Conservation (phyloP, 2,113 vertebrate genomes). For the Platichthys stellatus region DNA sequence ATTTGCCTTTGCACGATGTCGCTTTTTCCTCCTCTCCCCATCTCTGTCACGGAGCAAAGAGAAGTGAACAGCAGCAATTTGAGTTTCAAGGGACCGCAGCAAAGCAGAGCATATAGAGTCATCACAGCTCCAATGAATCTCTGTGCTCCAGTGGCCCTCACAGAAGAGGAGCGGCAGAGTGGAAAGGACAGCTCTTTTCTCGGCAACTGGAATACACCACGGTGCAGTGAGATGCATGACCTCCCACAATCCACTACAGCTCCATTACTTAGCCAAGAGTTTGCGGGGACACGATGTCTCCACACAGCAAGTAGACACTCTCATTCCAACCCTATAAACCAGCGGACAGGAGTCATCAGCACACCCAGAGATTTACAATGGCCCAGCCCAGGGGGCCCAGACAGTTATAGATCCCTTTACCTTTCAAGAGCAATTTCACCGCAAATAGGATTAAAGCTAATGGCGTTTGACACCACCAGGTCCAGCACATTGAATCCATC, state of each 20-base stretch:
- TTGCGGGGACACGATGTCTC: conserved; percentile 46
- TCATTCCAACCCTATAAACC: conserved; percentile 62
- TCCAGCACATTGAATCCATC: conserved; percentile 74
- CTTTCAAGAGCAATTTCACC: conserved; percentile 81
- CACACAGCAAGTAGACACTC: conserved; percentile 52
- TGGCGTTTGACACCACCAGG: conserved; percentile 80
- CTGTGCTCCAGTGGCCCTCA: conserved; percentile 32
- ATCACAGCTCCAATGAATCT: conserved; percentile 62
- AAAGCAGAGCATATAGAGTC: conserved; percentile 46
- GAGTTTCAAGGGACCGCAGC: conserved; percentile 35
- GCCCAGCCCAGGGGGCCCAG: conserved; percentile 40
- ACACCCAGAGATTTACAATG: conserved; percentile 70
- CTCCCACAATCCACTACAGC: conserved; percentile 51
- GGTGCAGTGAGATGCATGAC: conserved; percentile 44
- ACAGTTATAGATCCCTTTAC: conserved; percentile 79
- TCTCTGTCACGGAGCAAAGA: conserved; percentile 41
- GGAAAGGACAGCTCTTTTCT: conserved; percentile 68
- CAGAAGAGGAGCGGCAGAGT: conserved; percentile 49
- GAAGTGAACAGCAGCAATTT: conserved; percentile 58
- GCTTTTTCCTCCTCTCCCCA: conserved; percentile 12
- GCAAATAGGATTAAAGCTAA: conserved; percentile 84
- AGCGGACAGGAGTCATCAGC: conserved; percentile 61
- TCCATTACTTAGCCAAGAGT: conserved; percentile 65
- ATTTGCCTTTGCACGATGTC: conserved; percentile 11
- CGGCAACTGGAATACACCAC: conserved; percentile 15